Percentiles rank a stretch among this genome's conserved stretches.
These are phyloP conservation scores for Aphelocoma coerulescens DNA, from an alignment of 2,113 vertebrate genomes.

Conservation along the genomic window DNA sequence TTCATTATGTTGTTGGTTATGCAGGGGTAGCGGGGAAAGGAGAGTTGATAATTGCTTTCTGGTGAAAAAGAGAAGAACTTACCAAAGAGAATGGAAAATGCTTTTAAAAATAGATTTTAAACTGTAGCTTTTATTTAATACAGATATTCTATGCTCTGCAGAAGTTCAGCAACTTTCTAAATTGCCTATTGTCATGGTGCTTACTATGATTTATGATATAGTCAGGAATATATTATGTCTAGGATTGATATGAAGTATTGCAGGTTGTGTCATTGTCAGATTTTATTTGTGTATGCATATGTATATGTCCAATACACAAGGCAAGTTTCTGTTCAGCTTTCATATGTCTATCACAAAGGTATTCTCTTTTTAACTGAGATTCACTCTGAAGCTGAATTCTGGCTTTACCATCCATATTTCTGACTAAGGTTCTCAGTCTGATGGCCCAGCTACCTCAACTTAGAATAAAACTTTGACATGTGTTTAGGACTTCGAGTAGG, in stretches of 20 bases:
- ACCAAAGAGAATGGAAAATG: not conserved
- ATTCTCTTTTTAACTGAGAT: not conserved
- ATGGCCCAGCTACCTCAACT: not conserved
- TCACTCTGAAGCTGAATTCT: not conserved
- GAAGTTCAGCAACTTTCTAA: not conserved
- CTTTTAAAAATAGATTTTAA: not conserved
- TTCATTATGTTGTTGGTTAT: not conserved
- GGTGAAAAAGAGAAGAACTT: not conserved
- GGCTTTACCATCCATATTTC: not conserved
- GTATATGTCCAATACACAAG: not conserved
- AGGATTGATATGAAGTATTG: not conserved
- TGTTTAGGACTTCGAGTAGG: not conserved
- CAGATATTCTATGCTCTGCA: not conserved
- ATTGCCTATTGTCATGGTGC: not conserved
- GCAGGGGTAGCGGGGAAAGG: fast-evolving
- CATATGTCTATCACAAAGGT: not conserved
- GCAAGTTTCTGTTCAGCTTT: not conserved
- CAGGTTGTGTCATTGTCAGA: not conserved
- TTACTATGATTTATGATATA: not conserved
- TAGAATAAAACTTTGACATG: not conserved
- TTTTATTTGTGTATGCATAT: not conserved
- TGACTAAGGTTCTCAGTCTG: not conserved
- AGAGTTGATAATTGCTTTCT: not conserved
- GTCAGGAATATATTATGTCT: not conserved
- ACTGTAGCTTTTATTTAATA: not conserved